Evolutionary conservation across 1,140 invertebrate species (phyloP), one percentile per base, ranked within the genome.

Genomic region (Odontomachus brunneus): DNA sequence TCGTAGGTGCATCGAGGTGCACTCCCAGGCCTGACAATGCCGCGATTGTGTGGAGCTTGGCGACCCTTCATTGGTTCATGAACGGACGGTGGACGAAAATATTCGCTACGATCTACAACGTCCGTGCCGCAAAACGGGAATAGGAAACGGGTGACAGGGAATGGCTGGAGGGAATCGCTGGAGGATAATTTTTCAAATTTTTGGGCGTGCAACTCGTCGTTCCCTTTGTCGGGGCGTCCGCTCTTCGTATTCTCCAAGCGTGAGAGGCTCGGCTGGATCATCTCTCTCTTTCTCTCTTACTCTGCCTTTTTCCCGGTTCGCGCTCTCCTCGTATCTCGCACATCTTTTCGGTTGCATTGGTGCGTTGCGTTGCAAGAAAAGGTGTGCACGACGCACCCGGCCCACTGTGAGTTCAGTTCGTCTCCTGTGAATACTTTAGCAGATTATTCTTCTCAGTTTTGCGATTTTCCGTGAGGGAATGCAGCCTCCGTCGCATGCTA

Each of bases 31-130:
- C n/a, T 9, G 29, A 80, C 75, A 80, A 80, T 80, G 75, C 63
- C 65, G 17, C 33, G 65, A 71, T 80, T 80, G 75, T 80, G 63
- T n/a, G 15, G 3, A 5, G 76, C 15, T 44, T 5, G 60, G 82
- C 84, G 65, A 89, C 91, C 90, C 91, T 91, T 88, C 85, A 49
- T 24, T 83, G 86, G 90, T 91, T 90, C 88, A 91, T 7, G 65
- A 69, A 67, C 73, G 84, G 24, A 83, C 67, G 80, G 12, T 57
- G 82, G 3, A 38, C 65, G 66, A 82, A 82, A 84, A 81, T 67
- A 78, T 87, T 88, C 59, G 75, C 71, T 24, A 24, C 26, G 19
- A 24, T 26, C 9, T 59, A 53, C 19, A 33, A 5, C 29, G 29
- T 38, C 48, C 38, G 38, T 11, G 38, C 3, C 38, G 38, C 38